Evolutionary conservation across 1,140 invertebrate species (phyloP).

Genomic region (Gryllus bimaculatus): DNA sequence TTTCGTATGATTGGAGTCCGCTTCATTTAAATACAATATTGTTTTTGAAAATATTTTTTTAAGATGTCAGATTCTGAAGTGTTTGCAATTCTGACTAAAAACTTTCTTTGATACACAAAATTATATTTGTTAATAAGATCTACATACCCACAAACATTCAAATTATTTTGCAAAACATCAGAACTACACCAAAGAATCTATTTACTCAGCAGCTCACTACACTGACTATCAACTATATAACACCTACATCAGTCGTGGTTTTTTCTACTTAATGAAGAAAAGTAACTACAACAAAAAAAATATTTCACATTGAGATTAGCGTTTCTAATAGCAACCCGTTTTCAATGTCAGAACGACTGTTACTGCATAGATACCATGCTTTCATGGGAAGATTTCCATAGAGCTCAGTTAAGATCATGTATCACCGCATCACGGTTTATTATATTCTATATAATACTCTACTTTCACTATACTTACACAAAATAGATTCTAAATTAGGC

Average conservation of each 20-base stretch:
- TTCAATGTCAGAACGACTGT: neutral
- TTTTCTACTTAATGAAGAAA: neutral
- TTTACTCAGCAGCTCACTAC: neutral
- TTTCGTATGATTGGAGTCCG: too few relatives aligned
- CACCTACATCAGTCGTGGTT: neutral
- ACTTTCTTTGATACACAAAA: too few relatives aligned
- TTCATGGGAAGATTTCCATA: neutral
- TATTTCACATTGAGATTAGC: neutral
- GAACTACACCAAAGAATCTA: neutral
- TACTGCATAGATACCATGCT: neutral
- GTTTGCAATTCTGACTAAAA: too few relatives aligned
- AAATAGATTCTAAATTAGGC: slow-evolving; percentile 5
- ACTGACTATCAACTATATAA: neutral
- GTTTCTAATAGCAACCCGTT: neutral
- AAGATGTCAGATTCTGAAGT: too few relatives aligned
- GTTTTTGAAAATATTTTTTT: too few relatives aligned
- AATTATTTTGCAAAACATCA: neutral
- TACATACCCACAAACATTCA: neutral
- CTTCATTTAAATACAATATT: too few relatives aligned
- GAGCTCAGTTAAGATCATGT: neutral
- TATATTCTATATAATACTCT: slow-evolving; percentile 3
- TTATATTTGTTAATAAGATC: too few relatives aligned
- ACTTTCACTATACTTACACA: neutral
- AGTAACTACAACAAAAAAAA: neutral
- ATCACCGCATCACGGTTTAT: neutral